Evolutionary conservation across 2,797 vertebrate genomes (phyloP), one percentile per base, ranked within the genome.

Genomic region (Neosilurus mollespiculum): DNA sequence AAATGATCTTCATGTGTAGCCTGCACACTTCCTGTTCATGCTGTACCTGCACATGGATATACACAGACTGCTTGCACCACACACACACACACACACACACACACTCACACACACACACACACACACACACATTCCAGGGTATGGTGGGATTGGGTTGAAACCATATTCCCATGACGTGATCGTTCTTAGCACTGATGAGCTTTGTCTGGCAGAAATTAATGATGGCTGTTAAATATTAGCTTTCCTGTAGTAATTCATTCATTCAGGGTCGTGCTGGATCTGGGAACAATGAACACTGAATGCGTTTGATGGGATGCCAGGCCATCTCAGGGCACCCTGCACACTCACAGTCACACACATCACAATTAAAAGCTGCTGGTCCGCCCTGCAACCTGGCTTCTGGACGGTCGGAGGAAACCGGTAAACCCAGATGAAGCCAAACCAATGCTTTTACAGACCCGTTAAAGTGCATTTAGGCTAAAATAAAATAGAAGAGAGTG

Each of bases 1-100:
- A 93, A 90, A 83, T 86, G 90, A 92, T 90, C 89, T 73, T 30
- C 16, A n/a, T 78, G 76, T 65, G 61, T 53, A 64, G 76, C 59
- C 61, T 78, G 64, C 49, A 10, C 61, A 79, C 49, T 65, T 79
- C 77, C 77, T 79, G 43, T 65, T 79, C 61, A 49, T 34, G 5
- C 62, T 56, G 20, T 62, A 79, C 61, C 77, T 77, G 70, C 62
- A 76, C 85, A 79, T 80, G 84, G 30, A 15, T 0, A 79, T 30
- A 49, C 22, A 53, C 59, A 78, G 82, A 90, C 43, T 5, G 43
- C 30, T 30, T 85, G 15, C 89, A 83, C 12, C 37, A 20, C 61
- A 53, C 43, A 43, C 18, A 37, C 26, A 34, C 16, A 20, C 53
- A 54, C 70, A 26, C 86, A 80, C 18, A 2, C 26, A 66, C 66